Evolutionary conservation across 2,113 vertebrate genomes (phyloP), one percentile per base, ranked within the genome.

Genomic region (Mesembrinibis cayennensis): DNA sequence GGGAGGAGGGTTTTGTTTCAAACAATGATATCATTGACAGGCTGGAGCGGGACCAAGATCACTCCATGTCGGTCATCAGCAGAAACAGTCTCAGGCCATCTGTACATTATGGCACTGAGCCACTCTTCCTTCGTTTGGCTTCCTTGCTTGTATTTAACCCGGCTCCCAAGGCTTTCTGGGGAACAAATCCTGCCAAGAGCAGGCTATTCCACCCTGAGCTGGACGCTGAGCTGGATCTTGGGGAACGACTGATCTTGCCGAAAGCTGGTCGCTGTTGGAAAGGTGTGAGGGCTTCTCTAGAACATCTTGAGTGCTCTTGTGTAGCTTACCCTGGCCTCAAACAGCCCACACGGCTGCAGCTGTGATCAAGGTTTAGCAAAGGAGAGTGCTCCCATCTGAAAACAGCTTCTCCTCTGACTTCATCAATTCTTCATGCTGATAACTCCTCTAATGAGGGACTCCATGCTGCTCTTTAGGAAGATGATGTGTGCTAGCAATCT

Each of bases 21-120:
- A 78, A 98, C 98, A 98, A 86, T 97, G 95, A 93, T 86, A 83
- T 97, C 96, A 98, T 97, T 98, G 97, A 97, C 56, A 52, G 91
- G 55, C 93, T 91, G 82, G 92, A 94, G 95, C 2, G 0, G 47
- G 61, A 88, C 94, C 93, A 96, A 89, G 36, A 56, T 65, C 11
- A 11, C 81, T 92, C 85, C 85, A 32, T 2, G 18, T 65, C 18
- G 55, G 87, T 40, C 94, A 92, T 59, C 87, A 77, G 90, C 95
- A 97, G 97, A 95, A 89, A 47, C 94, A 67, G 89, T 79, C 96
- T 96, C 97, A 90, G 95, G 96, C 97, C 96, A 96, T 98, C 96
- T 98, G 95, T 96, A 82, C 93, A 22, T 93, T 66, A 89, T 96
- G 96, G 98, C 97, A 87, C 32, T 0, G 47, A 97, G 98, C 98